Conservation (phyloP, 2,888 invertebrate genomes). For the Brachypalpus laphriformis region DNA sequence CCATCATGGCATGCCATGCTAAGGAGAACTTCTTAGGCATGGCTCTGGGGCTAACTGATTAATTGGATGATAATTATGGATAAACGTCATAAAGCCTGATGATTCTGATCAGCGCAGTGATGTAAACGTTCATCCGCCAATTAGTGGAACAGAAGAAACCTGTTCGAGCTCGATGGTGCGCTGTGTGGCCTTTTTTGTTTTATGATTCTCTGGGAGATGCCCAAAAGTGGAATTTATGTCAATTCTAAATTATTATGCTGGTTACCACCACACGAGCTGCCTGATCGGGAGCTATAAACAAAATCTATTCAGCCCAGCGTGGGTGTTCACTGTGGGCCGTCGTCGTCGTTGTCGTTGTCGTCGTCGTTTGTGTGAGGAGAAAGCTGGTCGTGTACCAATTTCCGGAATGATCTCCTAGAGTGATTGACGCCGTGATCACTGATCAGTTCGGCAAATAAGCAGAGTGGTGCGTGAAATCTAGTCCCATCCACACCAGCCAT, state of each 20-base stretch:
- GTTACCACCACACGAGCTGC: conserved; percentile 58
- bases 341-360: background rate
- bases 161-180: conserved; percentile 40
- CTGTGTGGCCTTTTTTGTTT: conserved; percentile 62
- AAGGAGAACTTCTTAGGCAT: conserved; percentile 36
- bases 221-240: conserved; percentile 71
- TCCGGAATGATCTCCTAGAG: conserved; percentile 52
- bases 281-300: conserved; percentile 71
- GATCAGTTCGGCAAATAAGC: conserved; percentile 40
- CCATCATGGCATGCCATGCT: no score
- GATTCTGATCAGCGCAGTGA: conserved; percentile 69
- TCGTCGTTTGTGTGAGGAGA: conserved; percentile 37
- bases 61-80: conserved; percentile 74
- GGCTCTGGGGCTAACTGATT: conserved; percentile 67
- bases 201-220: conserved; percentile 42
- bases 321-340: conserved; percentile 50
- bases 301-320: conserved; percentile 48
- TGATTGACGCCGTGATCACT: conserved; percentile 47
- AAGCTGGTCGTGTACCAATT: conserved; percentile 51
- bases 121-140: conserved; percentile 71
- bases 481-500: conserved; percentile 62
- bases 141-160: conserved; percentile 64
- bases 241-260: conserved; percentile 69
- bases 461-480: conserved; percentile 66
- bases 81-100: conserved; percentile 72